These are phyloP conservation scores for Scelioninae gen. 1 DNA, from an alignment of 2,888 invertebrate species.

Conservation along the genomic window DNA sequence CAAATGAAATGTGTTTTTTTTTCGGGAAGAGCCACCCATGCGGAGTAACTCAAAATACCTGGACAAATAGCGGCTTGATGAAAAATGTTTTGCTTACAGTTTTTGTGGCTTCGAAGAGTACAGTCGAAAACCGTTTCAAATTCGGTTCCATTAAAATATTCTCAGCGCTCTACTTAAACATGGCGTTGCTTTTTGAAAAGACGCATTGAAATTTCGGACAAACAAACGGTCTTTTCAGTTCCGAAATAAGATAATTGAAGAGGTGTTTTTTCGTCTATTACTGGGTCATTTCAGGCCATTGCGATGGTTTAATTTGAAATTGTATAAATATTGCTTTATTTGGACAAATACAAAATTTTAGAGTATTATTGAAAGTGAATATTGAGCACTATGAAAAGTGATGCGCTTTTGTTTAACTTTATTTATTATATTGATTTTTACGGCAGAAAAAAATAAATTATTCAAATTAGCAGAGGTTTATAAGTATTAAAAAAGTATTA, in stretches of 20 bases:
- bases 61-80: constrained; percentile 30
- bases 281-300: neutral
- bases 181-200: constrained; percentile 8
- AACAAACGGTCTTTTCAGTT: neutral
- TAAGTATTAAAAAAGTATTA: no score
- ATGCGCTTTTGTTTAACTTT: no score
- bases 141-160: constrained; percentile 37
- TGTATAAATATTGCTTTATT: no score
- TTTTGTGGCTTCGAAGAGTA: constrained; percentile 34
- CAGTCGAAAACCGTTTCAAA: constrained; percentile 53
- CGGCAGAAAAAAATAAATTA: no score
- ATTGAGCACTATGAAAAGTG: no score
- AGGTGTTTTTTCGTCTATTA: constrained; percentile 6
- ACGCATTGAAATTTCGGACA: neutral
- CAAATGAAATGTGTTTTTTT: constrained; percentile 15
- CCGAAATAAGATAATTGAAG: constrained; percentile 10
- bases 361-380: no score
- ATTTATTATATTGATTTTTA: no score
- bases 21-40: constrained; percentile 34
- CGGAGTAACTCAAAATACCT: no score
- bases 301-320: neutral
- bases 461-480: no score
- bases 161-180: constrained; percentile 17
- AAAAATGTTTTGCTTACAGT: constrained; percentile 60
- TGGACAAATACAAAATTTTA: no score